These are phyloP conservation scores for Dromius quadrimaculatus DNA, from an alignment of 2,888 invertebrate species.

Conservation along the genomic window DNA sequence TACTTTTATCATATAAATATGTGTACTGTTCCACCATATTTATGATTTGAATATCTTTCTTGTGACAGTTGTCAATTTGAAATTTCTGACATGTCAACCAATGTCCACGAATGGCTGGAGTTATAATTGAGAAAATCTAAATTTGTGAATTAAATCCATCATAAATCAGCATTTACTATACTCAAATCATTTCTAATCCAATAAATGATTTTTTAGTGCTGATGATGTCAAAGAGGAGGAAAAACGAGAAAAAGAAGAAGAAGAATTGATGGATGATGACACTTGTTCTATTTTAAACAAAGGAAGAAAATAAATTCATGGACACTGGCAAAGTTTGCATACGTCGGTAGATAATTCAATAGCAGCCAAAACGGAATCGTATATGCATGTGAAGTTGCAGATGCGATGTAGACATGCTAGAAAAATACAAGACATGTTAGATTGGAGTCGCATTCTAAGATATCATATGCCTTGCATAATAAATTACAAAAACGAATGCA, in stretches of 20 bases:
- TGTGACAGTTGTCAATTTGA: no score
- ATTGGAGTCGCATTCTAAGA: neutral
- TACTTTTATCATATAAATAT: no score
- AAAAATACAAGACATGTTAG: neutral
- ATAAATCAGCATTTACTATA: no score
- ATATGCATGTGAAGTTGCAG: no score
- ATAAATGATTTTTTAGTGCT: neutral
- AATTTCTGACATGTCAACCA: no score
- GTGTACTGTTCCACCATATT: no score
- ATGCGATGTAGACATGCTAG: neutral
- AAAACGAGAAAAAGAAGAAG: neutral
- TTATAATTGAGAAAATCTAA: no score
- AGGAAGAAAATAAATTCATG: neutral
- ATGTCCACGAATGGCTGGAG: no score
- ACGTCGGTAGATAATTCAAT: neutral
- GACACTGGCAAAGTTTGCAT: neutral
- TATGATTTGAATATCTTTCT: no score
- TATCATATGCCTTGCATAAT: neutral
- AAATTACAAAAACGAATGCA: neutral
- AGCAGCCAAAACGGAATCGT: neutral
- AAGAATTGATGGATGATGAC: neutral
- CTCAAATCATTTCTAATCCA: neutral
- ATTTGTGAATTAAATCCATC: no score
- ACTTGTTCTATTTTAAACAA: neutral
- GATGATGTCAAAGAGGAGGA: neutral